Base-by-base conservation (phyloP, 2,797 vertebrate genomes). In the Pipistrellus pipistrellus region DNA sequence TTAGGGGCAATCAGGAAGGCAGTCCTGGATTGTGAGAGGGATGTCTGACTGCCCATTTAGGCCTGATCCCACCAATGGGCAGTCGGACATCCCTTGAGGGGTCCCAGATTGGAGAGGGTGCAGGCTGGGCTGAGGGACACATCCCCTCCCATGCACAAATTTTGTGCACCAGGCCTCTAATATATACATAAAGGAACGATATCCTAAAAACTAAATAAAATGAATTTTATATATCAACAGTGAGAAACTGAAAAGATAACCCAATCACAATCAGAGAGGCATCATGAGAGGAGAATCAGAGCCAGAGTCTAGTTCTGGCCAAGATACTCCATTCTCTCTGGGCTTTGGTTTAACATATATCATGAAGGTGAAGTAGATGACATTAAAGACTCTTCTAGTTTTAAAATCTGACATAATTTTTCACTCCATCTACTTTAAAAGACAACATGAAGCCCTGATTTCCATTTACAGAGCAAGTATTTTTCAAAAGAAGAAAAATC, bases 191-290 rank as follows among this genome's bases (percentile, higher is more conserved):
- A 90, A 53, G n/a, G 41, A 86, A 90, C 2, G 89, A 88, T 4
- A 76, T 44, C 68, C 30, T 88, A 86, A 84, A 72, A 93, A 81
- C 76, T 30, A 88, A 85, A 86, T 38, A 66, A 96, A 91, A 92
- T 55, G 25, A 95, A 92, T 14, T 77, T 73, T 57, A 94, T 72
- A 41, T 53, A 75, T 68, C 32, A 84, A 51, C 48, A 93, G n/a
- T 81, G 46, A 55, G 82, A 83, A 94, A 83, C 48, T 57, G 41
- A 69, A 93, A 73, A 14, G 12, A 30, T 51, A 83, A 90, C 8
- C 21, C 14, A n/a, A 57, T 62, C n/a, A 92, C 32, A 81, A 46
- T 68, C 17, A 30, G 44, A 77, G 12, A 77, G 9, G 38, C 10
- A 72, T 48, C 3, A 9, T 1, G 23, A 90, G 23, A 25, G 59